phyloP scores from a whole-genome alignment of 2,888 invertebrate genomes.

The Ophion obscuratus region DNA sequence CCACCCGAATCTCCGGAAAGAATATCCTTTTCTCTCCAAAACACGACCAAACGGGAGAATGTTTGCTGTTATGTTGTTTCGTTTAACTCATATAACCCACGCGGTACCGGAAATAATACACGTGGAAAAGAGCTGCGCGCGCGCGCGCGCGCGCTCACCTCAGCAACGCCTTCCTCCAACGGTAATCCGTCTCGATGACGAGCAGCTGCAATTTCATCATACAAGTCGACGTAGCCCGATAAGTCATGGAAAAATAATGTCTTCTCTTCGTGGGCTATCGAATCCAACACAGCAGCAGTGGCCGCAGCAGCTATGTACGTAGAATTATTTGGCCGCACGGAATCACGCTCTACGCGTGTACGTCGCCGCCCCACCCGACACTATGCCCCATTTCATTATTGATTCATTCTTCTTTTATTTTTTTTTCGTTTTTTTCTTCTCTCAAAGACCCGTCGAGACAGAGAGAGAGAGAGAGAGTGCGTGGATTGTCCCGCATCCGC shows the following conservation, averaged over 20 bases:
- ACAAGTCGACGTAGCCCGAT: conserved; percentile 74
- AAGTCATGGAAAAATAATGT: conserved; percentile 59
- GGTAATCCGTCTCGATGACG: conserved; percentile 82
- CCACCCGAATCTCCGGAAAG: too few species aligned
- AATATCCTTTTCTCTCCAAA: too few species aligned
- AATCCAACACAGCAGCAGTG: conserved; percentile 1
- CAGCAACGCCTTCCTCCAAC: conserved; percentile 81
- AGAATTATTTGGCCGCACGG: conserved; percentile 13
- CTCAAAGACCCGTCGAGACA: not conserved
- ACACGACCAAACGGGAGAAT: too few species aligned
- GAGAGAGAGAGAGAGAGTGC: not conserved
- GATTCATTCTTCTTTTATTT: conserved; percentile 48
- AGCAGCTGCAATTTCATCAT: conserved; percentile 82
- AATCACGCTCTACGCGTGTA: conserved; percentile 4
- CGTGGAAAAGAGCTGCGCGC: too few species aligned
- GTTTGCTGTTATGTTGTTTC: too few species aligned
- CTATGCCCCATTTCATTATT: conserved; percentile 65
- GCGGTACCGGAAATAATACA: too few species aligned
- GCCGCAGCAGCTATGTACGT: not conserved
- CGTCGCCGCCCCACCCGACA: conserved; percentile 51
- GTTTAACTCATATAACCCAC: too few species aligned
- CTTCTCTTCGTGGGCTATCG: not conserved
- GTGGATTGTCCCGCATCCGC: not conserved
- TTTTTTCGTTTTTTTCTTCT: not conserved
- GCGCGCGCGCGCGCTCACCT: conserved; percentile 72